Base-by-base conservation (phyloP, 2,797 vertebrate species). In the Liparis tanakae region DNA sequence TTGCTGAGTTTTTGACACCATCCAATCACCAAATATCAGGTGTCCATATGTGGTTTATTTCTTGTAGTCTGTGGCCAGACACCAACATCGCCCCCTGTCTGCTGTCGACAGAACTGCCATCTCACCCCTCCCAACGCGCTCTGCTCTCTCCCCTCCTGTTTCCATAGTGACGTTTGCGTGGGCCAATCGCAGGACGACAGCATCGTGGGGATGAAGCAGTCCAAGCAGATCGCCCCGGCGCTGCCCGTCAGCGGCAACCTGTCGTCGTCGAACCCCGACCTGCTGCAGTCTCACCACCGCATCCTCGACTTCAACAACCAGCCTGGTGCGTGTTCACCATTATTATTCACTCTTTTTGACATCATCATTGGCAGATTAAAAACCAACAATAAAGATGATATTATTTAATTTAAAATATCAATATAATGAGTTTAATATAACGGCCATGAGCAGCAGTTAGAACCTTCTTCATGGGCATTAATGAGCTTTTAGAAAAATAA, bases 151-250 rank as follows among this genome's bases (percentile, higher is more conserved):
- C 7, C 48, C 62, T 83, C 80, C 79, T 76, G 85, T 92, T 89
- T 85, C 86, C 84, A 83, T 91, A 96, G 98, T 80, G 98, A 99
- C 39, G 96, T 99, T 81, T 98, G 96, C 82, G 97, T 99, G 78
- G 98, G 98, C 69, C 98, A 98, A 85, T 98, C 98, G 78, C 98
- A 99, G 84, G 98, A 99, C 68, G 98, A 99, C 95, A 99, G 96
- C 91, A 99, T 99, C 44, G 96, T 99, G 50, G 98, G 98, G 4
- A 93, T 99, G 90, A 97, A 98, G 91, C 97, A 98, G 92, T 97
- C 95, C 0, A 99, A 99, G 86, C 97, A 99, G 88, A 96, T 98
- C 88, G 96, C 97, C 25, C 94, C 98, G 1, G 96, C 97, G 22
- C 89, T 99, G 72, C 98, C 98, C 0, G 97, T 99, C 81, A 99